Conservation (phyloP, 2,888 invertebrate species). For the Tolmerus cingulatus region DNA sequence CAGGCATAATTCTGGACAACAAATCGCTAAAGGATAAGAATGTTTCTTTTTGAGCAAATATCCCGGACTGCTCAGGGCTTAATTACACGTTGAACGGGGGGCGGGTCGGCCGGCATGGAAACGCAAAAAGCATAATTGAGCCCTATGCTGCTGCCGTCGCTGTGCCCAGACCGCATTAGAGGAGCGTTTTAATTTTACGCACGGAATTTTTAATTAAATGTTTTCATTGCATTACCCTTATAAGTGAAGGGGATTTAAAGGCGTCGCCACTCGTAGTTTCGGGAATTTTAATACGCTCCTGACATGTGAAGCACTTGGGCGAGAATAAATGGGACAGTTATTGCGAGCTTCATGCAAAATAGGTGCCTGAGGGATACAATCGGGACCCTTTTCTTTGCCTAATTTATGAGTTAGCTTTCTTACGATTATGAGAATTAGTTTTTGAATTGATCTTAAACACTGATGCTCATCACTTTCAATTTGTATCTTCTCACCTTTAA, state of each 20-base stretch:
- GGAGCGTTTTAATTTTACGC: conserved; percentile 8
- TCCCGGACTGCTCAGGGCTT: background rate
- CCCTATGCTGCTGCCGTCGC: background rate
- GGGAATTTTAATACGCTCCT: background rate
- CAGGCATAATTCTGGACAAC: background rate
- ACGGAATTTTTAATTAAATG: conserved; percentile 27
- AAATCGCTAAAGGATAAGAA: background rate
- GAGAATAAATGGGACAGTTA: background rate
- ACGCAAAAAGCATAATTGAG: background rate
- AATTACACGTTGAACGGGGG: background rate
- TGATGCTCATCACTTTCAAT: background rate
- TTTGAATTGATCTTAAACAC: background rate
- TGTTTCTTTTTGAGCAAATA: background rate
- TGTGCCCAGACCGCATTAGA: background rate
- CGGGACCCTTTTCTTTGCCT: background rate
- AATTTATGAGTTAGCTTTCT: background rate
- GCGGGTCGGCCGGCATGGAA: background rate
- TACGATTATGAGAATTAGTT: background rate
- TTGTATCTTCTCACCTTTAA: background rate
- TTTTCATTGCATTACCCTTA: conserved; percentile 8
- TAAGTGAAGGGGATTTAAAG: background rate
- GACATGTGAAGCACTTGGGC: background rate
- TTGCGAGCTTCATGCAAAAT: background rate
- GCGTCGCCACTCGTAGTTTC: background rate
- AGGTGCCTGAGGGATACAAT: background rate